phyloP scores from a whole-genome alignment of 2,113 vertebrate genomes.

The Tinamus guttatus region DNA sequence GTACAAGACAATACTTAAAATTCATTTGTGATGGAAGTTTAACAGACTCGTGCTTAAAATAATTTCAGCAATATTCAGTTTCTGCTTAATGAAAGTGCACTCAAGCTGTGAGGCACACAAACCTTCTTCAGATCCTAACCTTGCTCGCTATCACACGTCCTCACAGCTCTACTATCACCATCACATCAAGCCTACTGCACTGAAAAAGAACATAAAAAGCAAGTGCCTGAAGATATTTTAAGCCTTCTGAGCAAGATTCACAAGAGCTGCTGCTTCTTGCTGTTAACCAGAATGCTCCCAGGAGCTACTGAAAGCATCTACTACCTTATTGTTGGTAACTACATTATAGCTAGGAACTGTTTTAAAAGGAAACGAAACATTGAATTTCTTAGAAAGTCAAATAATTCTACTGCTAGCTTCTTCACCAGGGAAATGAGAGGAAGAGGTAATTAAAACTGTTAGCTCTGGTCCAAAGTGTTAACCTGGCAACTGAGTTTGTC shows the following conservation, averaged over 20 bases:
- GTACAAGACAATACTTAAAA: background rate
- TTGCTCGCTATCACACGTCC: background rate
- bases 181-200: background rate
- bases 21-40: background rate
- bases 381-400: background rate
- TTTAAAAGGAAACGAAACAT: background rate
- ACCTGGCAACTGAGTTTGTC: background rate
- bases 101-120: background rate
- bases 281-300: background rate
- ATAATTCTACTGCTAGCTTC: background rate
- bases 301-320: background rate
- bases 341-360: background rate
- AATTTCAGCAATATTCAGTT: background rate
- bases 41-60: background rate
- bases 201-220: background rate
- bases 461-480: constrained; percentile 14
- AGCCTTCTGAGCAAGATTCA: too few species aligned
- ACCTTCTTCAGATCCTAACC: background rate
- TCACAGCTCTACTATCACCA: background rate
- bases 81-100: background rate
- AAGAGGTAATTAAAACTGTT: constrained; percentile 11
- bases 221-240: background rate
- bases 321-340: background rate
- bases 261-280: background rate
- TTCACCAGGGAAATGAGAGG: background rate